Conservation (phyloP, 1,140 invertebrate genomes). For the Sarcophaga bullata region DNA sequence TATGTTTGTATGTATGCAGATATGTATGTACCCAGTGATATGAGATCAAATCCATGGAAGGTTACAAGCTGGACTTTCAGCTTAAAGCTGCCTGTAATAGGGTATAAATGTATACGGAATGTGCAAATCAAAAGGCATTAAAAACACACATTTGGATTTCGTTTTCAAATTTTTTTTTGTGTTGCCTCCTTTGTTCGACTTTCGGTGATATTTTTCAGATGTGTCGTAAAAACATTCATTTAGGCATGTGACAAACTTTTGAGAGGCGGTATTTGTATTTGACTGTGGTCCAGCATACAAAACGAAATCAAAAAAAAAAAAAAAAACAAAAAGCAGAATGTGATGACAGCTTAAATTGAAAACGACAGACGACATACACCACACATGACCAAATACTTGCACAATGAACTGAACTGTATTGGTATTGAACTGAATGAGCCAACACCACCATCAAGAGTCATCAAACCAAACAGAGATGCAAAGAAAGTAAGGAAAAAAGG, state of each 20-base stretch:
- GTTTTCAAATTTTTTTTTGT: too few relatives aligned
- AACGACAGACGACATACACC: constrained; percentile 30
- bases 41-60: too few relatives aligned
- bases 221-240: constrained; percentile 17
- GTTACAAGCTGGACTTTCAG: too few relatives aligned
- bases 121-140: neutral
- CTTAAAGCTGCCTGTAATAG: too few relatives aligned
- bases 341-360: constrained; percentile 40
- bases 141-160: constrained; percentile 7
- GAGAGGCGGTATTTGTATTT: constrained; percentile 31
- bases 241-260: constrained; percentile 32
- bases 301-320: neutral
- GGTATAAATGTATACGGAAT: neutral
- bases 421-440: neutral
- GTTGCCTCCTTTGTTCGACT: neutral
- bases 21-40: too few relatives aligned
- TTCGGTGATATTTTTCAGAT: constrained; percentile 23
- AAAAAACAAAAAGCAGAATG: neutral
- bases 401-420: neutral
- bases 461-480: neutral
- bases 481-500: neutral
- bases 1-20: too few relatives aligned
- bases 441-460: neutral
- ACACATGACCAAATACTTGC: constrained; percentile 9
- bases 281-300: constrained; percentile 37